Percentiles rank a stretch among this genome's conserved stretches.
phyloP scores from a whole-genome alignment of 2,113 vertebrate species.

The Gorsachius goisagi region DNA sequence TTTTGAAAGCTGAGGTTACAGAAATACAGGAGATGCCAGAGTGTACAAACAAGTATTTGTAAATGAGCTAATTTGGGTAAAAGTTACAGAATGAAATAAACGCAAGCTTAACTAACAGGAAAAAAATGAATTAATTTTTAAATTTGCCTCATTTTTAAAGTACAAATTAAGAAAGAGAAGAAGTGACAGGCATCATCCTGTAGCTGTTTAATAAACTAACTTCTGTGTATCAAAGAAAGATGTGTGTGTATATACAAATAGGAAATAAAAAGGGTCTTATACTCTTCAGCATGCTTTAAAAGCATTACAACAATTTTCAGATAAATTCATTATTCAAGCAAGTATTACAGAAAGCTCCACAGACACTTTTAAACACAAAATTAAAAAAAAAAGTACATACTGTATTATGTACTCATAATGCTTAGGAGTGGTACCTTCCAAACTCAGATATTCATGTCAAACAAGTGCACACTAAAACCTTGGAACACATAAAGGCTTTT shows the following conservation, averaged over 20 bases:
- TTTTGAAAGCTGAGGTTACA: background rate
- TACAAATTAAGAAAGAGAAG: background rate
- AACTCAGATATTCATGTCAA: background rate
- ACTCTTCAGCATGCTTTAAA: background rate
- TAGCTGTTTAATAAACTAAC: background rate
- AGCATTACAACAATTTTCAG: background rate
- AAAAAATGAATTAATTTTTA: background rate
- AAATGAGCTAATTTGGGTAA: background rate
- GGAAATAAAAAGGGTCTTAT: background rate
- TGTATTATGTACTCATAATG: background rate
- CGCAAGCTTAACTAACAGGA: background rate
- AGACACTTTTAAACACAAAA: background rate
- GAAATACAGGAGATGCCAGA: background rate
- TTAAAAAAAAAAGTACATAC: background rate
- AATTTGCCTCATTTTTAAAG: background rate
- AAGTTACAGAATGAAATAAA: background rate
- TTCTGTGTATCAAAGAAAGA: background rate
- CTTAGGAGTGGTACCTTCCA: background rate
- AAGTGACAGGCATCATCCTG: background rate
- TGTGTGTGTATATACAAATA: accelerated
- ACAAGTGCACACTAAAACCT: background rate
- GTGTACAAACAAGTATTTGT: background rate
- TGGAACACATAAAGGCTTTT: conserved; percentile 16
- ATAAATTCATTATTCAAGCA: background rate
- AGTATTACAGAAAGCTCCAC: background rate